These are phyloP conservation scores for Campoplex capitator DNA, from an alignment of 2,888 invertebrate species.

Conservation along the genomic window DNA sequence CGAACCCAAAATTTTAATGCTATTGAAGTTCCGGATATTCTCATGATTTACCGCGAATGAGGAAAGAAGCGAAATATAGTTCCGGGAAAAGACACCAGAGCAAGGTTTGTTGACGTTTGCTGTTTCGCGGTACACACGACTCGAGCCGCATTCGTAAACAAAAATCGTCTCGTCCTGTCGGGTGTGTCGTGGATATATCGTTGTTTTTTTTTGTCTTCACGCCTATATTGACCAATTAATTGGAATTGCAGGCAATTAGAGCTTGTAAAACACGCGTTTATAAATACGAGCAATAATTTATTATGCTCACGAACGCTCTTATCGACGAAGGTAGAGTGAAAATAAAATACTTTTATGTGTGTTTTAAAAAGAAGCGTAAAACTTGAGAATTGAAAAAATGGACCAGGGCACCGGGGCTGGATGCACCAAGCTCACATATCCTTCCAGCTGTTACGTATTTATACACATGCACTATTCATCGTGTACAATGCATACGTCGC, in stretches of 20 bases:
- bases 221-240: background rate
- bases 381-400: conserved; percentile 1
- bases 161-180: too few species aligned
- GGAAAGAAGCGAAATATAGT: too few species aligned
- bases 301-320: background rate
- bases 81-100: too few species aligned
- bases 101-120: too few species aligned
- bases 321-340: background rate
- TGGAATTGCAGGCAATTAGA: background rate
- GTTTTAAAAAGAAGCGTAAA: background rate
- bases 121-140: background rate
- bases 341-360: background rate
- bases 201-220: background rate
- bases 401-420: conserved; percentile 14
- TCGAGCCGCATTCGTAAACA: background rate
- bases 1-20: too few species aligned
- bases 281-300: background rate
- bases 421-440: background rate
- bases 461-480: background rate
- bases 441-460: conserved; percentile 10
- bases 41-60: too few species aligned
- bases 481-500: conserved; percentile 13
- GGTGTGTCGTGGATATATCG: background rate
- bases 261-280: background rate
- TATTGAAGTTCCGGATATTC: too few species aligned